Conservation (phyloP, 2,113 vertebrate genomes). For the Phocoena sinus region DNA sequence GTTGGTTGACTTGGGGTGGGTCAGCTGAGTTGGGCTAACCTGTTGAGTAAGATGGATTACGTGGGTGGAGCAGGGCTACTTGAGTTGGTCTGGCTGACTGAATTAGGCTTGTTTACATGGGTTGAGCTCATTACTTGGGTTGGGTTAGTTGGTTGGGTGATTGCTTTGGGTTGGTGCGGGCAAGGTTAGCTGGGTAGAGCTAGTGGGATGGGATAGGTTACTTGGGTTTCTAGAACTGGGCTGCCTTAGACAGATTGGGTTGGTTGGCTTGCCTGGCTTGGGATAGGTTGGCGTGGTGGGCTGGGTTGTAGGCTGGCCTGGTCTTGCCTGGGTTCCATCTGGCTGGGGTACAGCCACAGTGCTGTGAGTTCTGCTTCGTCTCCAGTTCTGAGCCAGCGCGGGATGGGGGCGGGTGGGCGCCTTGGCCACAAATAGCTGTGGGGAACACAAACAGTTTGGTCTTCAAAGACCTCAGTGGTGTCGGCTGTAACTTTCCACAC, state of each 20-base stretch:
- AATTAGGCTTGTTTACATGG: not conserved
- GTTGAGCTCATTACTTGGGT: not conserved
- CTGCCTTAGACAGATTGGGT: not conserved
- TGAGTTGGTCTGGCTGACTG: not conserved
- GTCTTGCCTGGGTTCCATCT: conserved; percentile 8
- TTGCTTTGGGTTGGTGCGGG: not conserved
- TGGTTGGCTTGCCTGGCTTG: conserved; percentile 16
- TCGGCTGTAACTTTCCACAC: conserved; percentile 76
- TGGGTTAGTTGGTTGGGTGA: not conserved
- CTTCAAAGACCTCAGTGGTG: conserved; percentile 73
- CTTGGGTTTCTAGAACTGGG: conserved; percentile 26
- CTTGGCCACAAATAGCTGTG: conserved; percentile 76
- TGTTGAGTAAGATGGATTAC: not conserved
- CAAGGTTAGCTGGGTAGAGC: conserved; percentile 20
- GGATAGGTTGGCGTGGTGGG: not conserved
- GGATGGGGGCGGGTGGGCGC: conserved; percentile 29
- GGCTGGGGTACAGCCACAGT: not conserved
- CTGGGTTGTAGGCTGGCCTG: not conserved
- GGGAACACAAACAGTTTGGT: conserved; percentile 74
- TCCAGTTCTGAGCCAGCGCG: conserved; percentile 40
- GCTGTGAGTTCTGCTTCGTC: conserved; percentile 43
- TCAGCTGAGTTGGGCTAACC: not conserved
- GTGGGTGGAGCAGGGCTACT: not conserved
- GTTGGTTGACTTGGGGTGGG: not conserved
- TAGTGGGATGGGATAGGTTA: not conserved